Base-by-base conservation (phyloP, 2,888 invertebrate genomes). In the Hipparchia semele region DNA sequence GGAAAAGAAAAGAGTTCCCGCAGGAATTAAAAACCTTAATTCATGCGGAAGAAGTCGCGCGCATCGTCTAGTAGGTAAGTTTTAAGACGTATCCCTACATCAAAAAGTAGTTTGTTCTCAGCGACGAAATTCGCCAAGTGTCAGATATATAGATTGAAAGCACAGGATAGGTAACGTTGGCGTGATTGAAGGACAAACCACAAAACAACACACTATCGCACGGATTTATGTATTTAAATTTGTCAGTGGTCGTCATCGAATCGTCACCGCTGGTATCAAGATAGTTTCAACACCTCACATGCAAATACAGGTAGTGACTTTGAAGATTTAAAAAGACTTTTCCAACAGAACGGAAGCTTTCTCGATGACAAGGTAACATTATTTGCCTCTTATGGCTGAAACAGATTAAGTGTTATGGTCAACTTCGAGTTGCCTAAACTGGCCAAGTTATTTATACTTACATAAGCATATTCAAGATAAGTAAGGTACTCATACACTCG, bases 271-370 rank as follows among this genome's bases (percentile, higher is more conserved):
- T 58, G 13, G 46, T 0, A 13, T 33, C 33, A 56, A 64, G 58
- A 58, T 10, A 13, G 23, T 56, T 56, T 58, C 13, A 23, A 58
- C 58, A 23, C 58, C 58, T 8, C 46, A 13, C 45, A 67, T 67
- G 13, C 56, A 58, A 74, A 74, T 59, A 13, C 58, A 13, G 13
- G 65, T 65, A 39, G 72, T 78, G 74, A 72, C 76, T 67, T 49
- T 65, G 68, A 53, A 59, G 70, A 62, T 73, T 73, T 76, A 2
- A 46, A 54, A 75, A 71, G 60, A 79, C 76, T 77, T 77, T 77
- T 73, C 72, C 75, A 74, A 74, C 65, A 68, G 72, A 76, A 75
- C 71, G 75, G 68, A 73, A 70, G 72, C 75, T 79, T 77, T 78
- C 78, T 77, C 72, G 56, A 56, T 69, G 68, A 61, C 74, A 74